Evolutionary conservation across 2,888 invertebrate genomes (phyloP).

Genomic region (Mesochorus sp.): DNA sequence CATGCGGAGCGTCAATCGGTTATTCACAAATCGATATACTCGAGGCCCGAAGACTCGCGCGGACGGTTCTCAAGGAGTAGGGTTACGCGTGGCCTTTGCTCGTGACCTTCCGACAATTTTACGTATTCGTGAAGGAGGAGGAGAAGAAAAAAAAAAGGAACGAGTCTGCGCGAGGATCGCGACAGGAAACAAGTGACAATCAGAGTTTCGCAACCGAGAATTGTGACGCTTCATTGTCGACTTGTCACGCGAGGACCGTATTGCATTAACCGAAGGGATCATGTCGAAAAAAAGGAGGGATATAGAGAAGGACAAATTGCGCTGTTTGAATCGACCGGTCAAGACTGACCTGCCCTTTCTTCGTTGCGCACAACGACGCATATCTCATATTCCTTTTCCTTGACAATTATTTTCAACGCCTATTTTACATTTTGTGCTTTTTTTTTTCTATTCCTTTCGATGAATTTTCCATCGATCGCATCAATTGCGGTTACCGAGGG

Average conservation of each 20-base stretch:
- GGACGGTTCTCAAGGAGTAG: constrained; percentile 80
- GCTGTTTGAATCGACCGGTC: constrained; percentile 66
- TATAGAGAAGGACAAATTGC: neutral
- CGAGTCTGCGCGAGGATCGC: constrained; percentile 62
- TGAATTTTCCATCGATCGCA: neutral
- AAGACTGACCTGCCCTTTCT: constrained; percentile 60
- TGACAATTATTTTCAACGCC: neutral
- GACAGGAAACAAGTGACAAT: constrained; percentile 80
- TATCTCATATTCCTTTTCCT: constrained; percentile 34
- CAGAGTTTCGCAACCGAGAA: constrained; percentile 65
- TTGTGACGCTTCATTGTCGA: constrained; percentile 75
- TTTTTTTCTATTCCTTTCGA: neutral
- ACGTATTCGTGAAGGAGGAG: constrained; percentile 68
- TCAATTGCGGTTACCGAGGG: neutral
- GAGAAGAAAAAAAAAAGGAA: constrained; percentile 46
- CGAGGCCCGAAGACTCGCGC: constrained; percentile 48
- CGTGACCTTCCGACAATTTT: constrained; percentile 67
- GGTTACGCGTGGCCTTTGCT: constrained; percentile 75
- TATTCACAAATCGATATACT: constrained; percentile 69
- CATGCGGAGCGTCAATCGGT: constrained; percentile 38
- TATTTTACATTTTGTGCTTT: neutral
- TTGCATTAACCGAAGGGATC: constrained; percentile 52
- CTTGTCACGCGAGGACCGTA: constrained; percentile 70
- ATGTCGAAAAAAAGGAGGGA: constrained; percentile 64
- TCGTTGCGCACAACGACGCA: constrained; percentile 12